Percentiles rank a stretch among this genome's conserved stretches.
These are phyloP conservation scores for Syndactyla subalaris DNA, from an alignment of 2,797 vertebrate species.

Conservation along the genomic window DNA sequence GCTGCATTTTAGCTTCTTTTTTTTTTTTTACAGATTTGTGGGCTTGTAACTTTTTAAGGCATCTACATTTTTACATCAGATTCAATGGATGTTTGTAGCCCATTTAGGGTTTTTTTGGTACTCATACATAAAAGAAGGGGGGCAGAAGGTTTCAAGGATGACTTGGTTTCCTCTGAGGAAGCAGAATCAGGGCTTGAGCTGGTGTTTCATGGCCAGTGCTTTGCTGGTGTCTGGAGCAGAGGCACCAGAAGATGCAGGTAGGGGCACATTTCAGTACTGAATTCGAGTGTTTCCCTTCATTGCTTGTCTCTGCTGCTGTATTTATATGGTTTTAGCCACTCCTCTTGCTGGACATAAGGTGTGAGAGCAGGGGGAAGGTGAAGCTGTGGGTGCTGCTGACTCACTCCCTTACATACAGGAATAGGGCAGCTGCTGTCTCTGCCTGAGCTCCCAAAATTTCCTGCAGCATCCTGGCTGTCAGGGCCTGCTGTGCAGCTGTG, in stretches of 20 bases:
- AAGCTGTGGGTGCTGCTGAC: not conserved
- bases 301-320: not conserved
- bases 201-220: not conserved
- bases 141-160: not conserved
- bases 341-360: not conserved
- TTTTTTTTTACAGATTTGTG: not conserved
- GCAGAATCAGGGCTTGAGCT: fast-evolving
- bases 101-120: not conserved
- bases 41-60: not conserved
- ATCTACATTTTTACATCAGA: fast-evolving
- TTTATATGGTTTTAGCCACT: fast-evolving
- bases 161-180: not conserved
- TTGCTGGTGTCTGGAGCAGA: not conserved
- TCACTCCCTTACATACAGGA: fast-evolving
- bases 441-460: not conserved
- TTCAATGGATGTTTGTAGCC: not conserved
- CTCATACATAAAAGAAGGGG: fast-evolving
- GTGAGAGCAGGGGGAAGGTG: not conserved
- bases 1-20: not conserved
- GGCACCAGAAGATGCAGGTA: not conserved
- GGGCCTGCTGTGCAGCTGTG: fast-evolving
- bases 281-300: fast-evolving
- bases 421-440: not conserved
- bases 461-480: not conserved
- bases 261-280: fast-evolving